A percentile compares a stretch with the other conserved stretches of the same genome.
Evolutionary conservation across 1,140 invertebrate species (phyloP).

Genomic region (Bathynomus jamesi): DNA sequence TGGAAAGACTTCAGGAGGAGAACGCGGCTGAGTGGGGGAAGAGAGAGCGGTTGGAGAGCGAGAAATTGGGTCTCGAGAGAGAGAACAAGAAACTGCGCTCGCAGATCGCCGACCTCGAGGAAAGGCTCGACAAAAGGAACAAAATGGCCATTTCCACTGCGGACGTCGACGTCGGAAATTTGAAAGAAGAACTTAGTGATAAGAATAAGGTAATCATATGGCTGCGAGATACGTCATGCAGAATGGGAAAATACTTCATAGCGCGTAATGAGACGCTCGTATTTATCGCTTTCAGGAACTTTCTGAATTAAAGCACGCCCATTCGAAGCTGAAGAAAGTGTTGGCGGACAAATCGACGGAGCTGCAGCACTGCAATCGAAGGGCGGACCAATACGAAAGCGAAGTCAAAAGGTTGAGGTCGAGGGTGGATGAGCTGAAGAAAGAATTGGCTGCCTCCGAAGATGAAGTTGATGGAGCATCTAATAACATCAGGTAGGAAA

Average conservation of each 20-base stretch:
- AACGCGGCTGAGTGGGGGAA: constrained; percentile 90
- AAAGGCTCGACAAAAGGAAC: constrained; percentile 52
- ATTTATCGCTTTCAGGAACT: constrained; percentile 50
- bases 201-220: constrained; percentile 41
- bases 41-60: constrained; percentile 77
- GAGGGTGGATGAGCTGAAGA: constrained; percentile 72
- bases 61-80: constrained; percentile 73
- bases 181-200: constrained; percentile 28
- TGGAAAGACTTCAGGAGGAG: constrained; percentile 77
- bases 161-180: constrained; percentile 46
- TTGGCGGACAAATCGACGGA: constrained; percentile 69
- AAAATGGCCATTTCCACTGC: constrained; percentile 37
- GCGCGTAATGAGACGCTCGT: no score
- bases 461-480: constrained; percentile 65
- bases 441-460: constrained; percentile 65
- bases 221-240: no score
- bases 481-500: constrained; percentile 52
- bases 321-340: constrained; percentile 68
- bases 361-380: constrained; percentile 62
- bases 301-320: constrained; percentile 61
- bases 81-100: constrained; percentile 80
- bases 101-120: constrained; percentile 73
- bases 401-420: constrained; percentile 69
- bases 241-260: no score
- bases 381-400: constrained; percentile 72